Base-by-base conservation (phyloP, 2,888 invertebrate species). In the Drosophila sordidula region DNA sequence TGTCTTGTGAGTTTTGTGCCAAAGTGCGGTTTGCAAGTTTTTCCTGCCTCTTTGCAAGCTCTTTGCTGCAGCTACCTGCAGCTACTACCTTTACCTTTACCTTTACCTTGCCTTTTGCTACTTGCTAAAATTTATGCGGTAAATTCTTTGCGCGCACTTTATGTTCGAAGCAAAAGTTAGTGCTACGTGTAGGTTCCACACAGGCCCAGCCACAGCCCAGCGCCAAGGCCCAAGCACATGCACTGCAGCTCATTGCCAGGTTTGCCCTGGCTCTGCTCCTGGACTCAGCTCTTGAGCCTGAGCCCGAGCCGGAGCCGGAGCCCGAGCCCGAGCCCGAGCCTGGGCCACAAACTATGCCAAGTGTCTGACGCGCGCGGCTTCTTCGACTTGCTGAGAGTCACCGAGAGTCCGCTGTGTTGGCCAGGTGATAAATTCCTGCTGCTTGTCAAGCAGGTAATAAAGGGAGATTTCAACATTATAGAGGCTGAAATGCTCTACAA, bases 1-100 rank as follows among this genome's bases (percentile, higher is more conserved):
- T 86, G 85, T 89, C 85, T 86, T 89, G 85, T 87, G 85, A 85
- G 87, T 89, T 86, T 87, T 89, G 87, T 87, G 87, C 79, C 89
- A 87, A 89, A 89, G 88, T 84, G 84, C 86, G 84, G 84, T 75
- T 85, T 75, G 88, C 75, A 85, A 87, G 80, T 87, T 85, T 77
- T 70, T 68, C 54, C 57, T 55, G 52, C 59, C 58, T 66, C 65
- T 22, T 26, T 29, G 29, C 11, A 34, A 34, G 38, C 46, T 44
- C 25, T 36, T 46, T 29, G 22, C 39, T 18, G 55, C 18, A 18
- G 64, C 85, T 64, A 22, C 75, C 85, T 80, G 80, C 81, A 70
- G 65, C 59, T 49, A 38, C 46, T 29, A 12, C 51, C 34, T 45
- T 39, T 50, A 2, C 41, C 47, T 59, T 29, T 44, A 54, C 61